Evolutionary conservation across 2,797 vertebrate species (phyloP).

Genomic region (Darevskia mixta): DNA sequence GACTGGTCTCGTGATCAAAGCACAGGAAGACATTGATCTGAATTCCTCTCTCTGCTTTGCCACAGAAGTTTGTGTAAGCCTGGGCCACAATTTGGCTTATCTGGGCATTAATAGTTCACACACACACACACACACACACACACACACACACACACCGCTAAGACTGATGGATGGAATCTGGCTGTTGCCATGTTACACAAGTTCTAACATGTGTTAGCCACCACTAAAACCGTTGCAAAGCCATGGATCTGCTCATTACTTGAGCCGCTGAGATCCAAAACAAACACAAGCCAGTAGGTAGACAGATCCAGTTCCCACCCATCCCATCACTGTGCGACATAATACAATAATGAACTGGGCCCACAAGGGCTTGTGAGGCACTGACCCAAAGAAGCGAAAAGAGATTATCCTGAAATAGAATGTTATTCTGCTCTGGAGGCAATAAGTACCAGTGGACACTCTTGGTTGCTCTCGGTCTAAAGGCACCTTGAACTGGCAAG

Average conservation of each 20-base stretch:
- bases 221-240: neutral
- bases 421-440: neutral
- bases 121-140: no score
- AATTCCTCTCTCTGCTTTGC: slow-evolving; percentile 51
- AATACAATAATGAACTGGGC: neutral
- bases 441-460: neutral
- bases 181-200: no score
- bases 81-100: slow-evolving; percentile 17
- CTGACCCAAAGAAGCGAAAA: neutral
- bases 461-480: neutral
- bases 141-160: no score
- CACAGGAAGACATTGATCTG: neutral
- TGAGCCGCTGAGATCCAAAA: neutral
- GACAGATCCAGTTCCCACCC: neutral
- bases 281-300: neutral
- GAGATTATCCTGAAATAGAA: neutral
- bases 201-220: neutral
- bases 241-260: neutral
- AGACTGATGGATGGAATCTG: no score
- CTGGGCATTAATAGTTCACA: neutral
- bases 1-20: neutral
- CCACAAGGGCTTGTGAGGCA: neutral
- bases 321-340: neutral
- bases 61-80: neutral
- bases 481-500: neutral